Conservation (phyloP, 2,888 invertebrate species). For the Gasteruption jaculator region DNA sequence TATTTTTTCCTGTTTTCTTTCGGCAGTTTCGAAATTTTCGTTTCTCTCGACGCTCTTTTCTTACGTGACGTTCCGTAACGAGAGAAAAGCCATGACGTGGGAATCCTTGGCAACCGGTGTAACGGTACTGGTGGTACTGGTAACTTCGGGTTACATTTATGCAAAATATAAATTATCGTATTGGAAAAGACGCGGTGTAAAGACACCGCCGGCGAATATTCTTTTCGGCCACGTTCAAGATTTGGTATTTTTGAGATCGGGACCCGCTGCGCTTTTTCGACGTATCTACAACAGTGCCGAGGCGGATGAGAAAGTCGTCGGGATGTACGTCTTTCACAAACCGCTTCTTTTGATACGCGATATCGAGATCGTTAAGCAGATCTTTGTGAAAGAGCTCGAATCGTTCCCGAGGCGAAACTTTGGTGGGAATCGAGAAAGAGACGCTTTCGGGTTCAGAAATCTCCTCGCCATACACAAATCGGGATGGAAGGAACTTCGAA, state of each 20-base stretch:
- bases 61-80: no score
- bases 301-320: slow-evolving; percentile 43
- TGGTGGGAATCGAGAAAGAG: slow-evolving; percentile 40
- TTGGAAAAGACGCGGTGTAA: slow-evolving; percentile 34
- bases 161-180: slow-evolving; percentile 35
- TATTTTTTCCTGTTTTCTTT: no score
- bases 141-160: slow-evolving; percentile 25
- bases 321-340: slow-evolving; percentile 52
- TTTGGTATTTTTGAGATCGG: slow-evolving; percentile 27
- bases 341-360: slow-evolving; percentile 51
- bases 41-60: no score
- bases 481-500: slow-evolving; percentile 54
- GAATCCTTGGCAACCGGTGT: no score
- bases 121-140: background rate
- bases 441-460: slow-evolving; percentile 42
- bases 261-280: slow-evolving; percentile 30
- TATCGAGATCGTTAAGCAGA: slow-evolving; percentile 50
- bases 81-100: no score
- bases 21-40: no score
- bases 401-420: slow-evolving; percentile 51
- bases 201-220: slow-evolving; percentile 27
- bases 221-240: slow-evolving; percentile 37
- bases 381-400: slow-evolving; percentile 53
- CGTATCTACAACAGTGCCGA: slow-evolving; percentile 34
- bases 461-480: slow-evolving; percentile 50